phyloP scores from a whole-genome alignment of 2,888 invertebrate species.

The Xestia xanthographa region DNA sequence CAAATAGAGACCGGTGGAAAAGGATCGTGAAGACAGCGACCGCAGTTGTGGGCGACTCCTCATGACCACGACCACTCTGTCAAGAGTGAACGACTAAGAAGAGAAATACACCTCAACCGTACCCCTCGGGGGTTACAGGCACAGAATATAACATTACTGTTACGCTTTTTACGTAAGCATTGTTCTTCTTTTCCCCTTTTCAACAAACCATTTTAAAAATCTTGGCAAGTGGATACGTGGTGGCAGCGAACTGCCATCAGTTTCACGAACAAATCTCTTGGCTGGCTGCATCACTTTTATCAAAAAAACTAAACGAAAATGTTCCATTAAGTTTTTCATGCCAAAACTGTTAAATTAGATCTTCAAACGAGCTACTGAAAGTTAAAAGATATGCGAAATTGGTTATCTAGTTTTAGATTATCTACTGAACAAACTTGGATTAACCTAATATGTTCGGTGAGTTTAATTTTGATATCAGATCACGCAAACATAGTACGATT shows the following conservation, averaged over 20 bases:
- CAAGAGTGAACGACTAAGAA: too few species aligned
- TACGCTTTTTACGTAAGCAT: background rate
- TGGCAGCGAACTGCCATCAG: slow-evolving; percentile 11
- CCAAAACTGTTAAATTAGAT: slow-evolving; percentile 25
- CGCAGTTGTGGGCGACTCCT: too few species aligned
- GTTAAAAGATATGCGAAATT: slow-evolving; percentile 9
- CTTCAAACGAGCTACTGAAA: slow-evolving; percentile 4
- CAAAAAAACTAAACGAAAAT: slow-evolving; percentile 15
- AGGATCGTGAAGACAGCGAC: too few species aligned
- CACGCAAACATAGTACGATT: background rate
- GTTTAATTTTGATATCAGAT: slow-evolving; percentile 17
- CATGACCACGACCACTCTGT: too few species aligned
- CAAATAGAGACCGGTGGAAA: too few species aligned
- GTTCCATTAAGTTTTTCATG: slow-evolving; percentile 5
- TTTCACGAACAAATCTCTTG: slow-evolving; percentile 23
- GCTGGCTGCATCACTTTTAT: slow-evolving; percentile 21
- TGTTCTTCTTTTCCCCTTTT: background rate
- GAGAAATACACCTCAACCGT: too few species aligned
- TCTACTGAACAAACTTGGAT: slow-evolving; percentile 23
- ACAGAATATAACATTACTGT: background rate
- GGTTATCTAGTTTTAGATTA: slow-evolving; percentile 27
- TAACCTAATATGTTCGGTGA: slow-evolving; percentile 2
- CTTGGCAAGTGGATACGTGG: slow-evolving; percentile 17
- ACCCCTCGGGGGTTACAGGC: background rate
- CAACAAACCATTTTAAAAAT: background rate